Base-by-base conservation (phyloP, 1,140 invertebrate species). In the Panagrolaimus sp. region DNA sequence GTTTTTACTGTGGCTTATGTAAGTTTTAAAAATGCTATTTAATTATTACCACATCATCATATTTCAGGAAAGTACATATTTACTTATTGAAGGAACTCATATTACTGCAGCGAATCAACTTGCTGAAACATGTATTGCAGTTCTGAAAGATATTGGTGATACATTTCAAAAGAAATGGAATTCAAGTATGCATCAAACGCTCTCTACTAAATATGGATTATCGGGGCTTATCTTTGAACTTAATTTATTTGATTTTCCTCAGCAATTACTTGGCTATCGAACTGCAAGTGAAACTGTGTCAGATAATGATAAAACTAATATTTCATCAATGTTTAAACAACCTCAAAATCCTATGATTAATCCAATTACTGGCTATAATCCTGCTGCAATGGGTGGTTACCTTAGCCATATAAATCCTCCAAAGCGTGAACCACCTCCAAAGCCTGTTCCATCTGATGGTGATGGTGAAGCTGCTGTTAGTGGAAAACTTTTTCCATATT, bases 121-220 rank as follows among this genome's bases (percentile, higher is more conserved):
- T 27, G 9, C 14, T 8, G 11, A 20, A 25, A 20, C 20, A 5
- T 57, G 51, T 16, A 27, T 57, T 27, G 51, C n/a, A 57, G 51
- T 57, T 20, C 20, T 57, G 4, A 14, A 57, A 57, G 9, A 57
- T 11, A 57, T 57, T 20, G 51, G 51, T 7, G 9, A 25, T 57
- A 27, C 20, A 14, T 57, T 57, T 27, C 51, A 57, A 27, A 25
- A 20, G 51, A 57, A 57, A 57, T 57, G 51, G 51, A 20, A 11
- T 11, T 14, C 20, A n/a, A 25, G 20, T 9, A 13, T 16, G 3
- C 51, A 57, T 20, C 27, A 20, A 11, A 25, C 51, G 8, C n/a
- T 57, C 9, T 57, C 51, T 4, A 57, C 51, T 2, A n/a, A 57
- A 27, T 20, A 57, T 16, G 51, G 51, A 1, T 57, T 25, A 20